phyloP scores from a whole-genome alignment of 2,113 vertebrate genomes.

The Plecturocebus donacophilus region DNA sequence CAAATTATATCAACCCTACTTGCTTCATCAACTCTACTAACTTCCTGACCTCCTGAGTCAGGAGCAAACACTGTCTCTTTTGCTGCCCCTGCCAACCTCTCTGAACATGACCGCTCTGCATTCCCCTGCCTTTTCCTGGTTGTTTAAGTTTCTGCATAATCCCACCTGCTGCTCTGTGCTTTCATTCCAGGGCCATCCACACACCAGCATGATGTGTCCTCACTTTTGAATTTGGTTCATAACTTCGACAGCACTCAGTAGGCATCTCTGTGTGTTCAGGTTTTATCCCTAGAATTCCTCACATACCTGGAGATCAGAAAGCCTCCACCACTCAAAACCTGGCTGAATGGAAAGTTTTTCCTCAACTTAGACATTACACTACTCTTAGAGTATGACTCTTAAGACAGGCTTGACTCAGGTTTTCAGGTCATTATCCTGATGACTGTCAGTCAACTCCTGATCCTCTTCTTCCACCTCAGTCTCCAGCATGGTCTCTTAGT shows the following conservation, averaged over 20 bases:
- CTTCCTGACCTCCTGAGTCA: not conserved
- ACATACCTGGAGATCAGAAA: not conserved
- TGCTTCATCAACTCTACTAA: not conserved
- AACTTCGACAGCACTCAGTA: not conserved
- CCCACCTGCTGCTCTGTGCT: not conserved
- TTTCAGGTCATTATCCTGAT: not conserved
- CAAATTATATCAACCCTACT: too few species aligned
- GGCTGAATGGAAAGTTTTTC: not conserved
- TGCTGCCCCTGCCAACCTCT: not conserved
- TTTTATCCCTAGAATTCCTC: not conserved
- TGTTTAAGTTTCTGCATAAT: not conserved
- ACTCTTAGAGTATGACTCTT: not conserved
- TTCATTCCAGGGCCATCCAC: not conserved
- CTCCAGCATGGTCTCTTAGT: not conserved
- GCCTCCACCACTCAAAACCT: not conserved
- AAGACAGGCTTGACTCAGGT: not conserved
- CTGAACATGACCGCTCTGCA: too few species aligned
- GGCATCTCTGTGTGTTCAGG: not conserved
- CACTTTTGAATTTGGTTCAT: not conserved
- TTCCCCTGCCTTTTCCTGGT: not conserved
- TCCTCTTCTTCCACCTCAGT: not conserved
- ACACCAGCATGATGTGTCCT: not conserved
- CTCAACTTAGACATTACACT: not conserved
- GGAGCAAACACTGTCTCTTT: not conserved
- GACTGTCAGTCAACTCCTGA: not conserved